Evolutionary conservation across 2,113 vertebrate species (phyloP), one percentile per base, ranked within the genome.

Genomic region (Gobius niger): DNA sequence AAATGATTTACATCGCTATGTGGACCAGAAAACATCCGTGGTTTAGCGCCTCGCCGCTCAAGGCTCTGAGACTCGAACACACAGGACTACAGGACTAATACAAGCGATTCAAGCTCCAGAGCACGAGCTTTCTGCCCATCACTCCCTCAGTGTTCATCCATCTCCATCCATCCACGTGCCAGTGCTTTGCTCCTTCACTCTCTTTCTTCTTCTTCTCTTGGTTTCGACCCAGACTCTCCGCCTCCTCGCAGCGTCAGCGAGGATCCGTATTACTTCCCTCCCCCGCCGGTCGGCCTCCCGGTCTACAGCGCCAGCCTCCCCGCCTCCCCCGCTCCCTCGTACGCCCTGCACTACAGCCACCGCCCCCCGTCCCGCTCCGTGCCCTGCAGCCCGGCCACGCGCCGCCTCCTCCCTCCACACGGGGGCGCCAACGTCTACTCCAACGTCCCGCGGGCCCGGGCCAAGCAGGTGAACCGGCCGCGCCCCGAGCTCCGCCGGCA

Each of bases 271-370:
- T 63, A 83, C 34, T 73, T 77, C 50, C 85, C 77, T 67, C 84
- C 81, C 10, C 77, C 86, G 14, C 86, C 87, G 0, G 60, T 86
- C 24, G 24, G 24, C 24, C 24, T 34, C 44, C 75, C 44, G 1
- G 78, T 77, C 8, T 82, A 76, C 77, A 86, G 75, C 40, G 16
- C 73, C 14, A 85, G 82, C 61, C 67, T 87, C n/a, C 85, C 88
- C 14, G 78, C 52, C 54, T 86, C 85, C 42, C 87, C 87, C 0
- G 10, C 76, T 44, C 56, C 79, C 1, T 80, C 47, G 5, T 14
- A 57, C n/a, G 68, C 59, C 6, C 68, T 76, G 10, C 76, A 63
- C 5, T 80, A 67, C 0, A 73, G 77, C 69, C 1, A 72, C 78
- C 2, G 77, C 47, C 52, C 40, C 3, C 11, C 19, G 0, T 42